Conservation (phyloP, 2,888 invertebrate genomes). For the Drosophila monieri region DNA sequence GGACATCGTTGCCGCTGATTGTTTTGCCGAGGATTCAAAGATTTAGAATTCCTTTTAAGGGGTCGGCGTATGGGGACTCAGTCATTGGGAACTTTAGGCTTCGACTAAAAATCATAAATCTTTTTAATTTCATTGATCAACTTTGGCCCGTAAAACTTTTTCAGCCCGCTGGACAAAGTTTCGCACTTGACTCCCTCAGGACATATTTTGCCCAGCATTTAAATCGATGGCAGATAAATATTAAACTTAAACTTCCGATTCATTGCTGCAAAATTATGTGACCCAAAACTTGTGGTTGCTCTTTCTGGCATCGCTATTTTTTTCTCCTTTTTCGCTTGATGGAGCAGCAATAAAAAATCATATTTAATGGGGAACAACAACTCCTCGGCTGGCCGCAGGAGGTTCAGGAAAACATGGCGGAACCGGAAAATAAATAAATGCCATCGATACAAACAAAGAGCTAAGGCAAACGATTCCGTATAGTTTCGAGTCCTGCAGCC, state of each 20-base stretch:
- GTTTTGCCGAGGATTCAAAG: constrained; percentile 43
- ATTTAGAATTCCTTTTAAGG: constrained; percentile 32
- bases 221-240: constrained; percentile 77
- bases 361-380: constrained; percentile 63
- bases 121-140: constrained; percentile 80
- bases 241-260: constrained; percentile 60
- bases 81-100: constrained; percentile 52
- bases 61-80: constrained; percentile 42
- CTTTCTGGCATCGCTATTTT: constrained; percentile 31
- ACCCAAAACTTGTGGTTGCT: constrained; percentile 43
- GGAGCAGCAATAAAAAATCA: constrained; percentile 45
- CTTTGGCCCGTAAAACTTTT: constrained; percentile 58
- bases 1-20: constrained; percentile 53
- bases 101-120: constrained; percentile 73
- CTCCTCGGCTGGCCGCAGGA: constrained; percentile 37
- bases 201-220: constrained; percentile 70
- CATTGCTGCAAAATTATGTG: constrained; percentile 70
- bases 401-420: constrained; percentile 19
- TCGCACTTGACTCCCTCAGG: constrained; percentile 73
- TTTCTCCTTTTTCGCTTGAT: constrained; percentile 19
- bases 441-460: constrained; percentile 39
- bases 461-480: constrained; percentile 15
- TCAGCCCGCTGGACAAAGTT: constrained; percentile 49
- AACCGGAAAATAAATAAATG: constrained; percentile 44
- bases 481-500: constrained; percentile 29